Conservation (phyloP, 1,140 invertebrate genomes). For the Caenorhabditis briggsae region DNA sequence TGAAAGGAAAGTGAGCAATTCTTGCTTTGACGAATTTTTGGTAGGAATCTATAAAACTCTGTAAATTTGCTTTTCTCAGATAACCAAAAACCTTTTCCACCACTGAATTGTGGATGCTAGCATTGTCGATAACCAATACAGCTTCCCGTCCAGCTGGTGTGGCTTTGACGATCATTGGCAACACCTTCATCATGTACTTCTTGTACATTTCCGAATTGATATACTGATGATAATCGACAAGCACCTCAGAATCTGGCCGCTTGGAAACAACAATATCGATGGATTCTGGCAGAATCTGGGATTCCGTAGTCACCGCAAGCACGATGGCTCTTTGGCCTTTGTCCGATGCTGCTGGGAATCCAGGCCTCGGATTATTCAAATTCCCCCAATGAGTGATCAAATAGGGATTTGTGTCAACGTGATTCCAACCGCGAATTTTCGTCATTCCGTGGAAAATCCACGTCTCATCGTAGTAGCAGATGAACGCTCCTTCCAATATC, state of each 20-base stretch:
- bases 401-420: not conserved
- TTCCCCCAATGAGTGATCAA: not conserved
- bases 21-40: no score
- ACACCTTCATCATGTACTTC: not conserved
- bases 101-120: not conserved
- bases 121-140: not conserved
- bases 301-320: not conserved
- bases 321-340: not conserved
- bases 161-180: not conserved
- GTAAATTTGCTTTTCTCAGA: not conserved
- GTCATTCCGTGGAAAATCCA: constrained; percentile 5
- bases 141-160: not conserved
- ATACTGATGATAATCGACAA: not conserved
- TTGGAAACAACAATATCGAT: not conserved
- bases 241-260: not conserved
- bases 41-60: not conserved
- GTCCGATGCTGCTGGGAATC: not conserved
- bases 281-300: not conserved
- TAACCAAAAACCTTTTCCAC: not conserved
- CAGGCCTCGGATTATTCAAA: not conserved
- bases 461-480: not conserved
- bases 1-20: no score
- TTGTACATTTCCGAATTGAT: not conserved
- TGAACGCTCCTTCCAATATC: not conserved
- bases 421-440: not conserved